Percentiles rank a stretch among this genome's conserved stretches.
Conservation (phyloP, 2,888 invertebrate species). For the Dynastes maya region DNA sequence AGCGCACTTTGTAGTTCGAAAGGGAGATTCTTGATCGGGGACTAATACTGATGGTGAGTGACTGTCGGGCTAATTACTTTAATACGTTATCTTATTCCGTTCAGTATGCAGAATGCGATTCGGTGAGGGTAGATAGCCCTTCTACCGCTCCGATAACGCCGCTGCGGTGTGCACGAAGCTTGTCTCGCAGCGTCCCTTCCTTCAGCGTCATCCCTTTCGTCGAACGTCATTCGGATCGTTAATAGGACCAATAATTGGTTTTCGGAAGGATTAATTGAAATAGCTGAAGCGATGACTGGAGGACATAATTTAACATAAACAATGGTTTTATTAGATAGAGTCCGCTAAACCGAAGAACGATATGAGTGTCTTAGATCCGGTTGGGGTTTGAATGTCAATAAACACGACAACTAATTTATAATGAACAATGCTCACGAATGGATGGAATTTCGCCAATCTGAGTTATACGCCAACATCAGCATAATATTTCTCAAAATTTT, state of each 20-base stretch:
- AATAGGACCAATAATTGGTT: constrained; percentile 29
- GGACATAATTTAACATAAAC: constrained; percentile 4
- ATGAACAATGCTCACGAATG: too few species aligned
- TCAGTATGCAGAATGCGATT: constrained; percentile 17
- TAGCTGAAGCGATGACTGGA: not conserved
- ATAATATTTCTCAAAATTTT: too few species aligned
- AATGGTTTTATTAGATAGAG: constrained; percentile 1
- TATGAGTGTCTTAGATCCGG: too few species aligned
- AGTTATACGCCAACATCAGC: too few species aligned
- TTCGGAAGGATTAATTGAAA: constrained; percentile 31
- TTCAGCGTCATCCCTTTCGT: constrained; percentile 12
- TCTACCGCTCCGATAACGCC: not conserved
- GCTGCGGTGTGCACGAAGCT: not conserved
- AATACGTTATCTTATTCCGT: constrained; percentile 27
- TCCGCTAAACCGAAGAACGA: too few species aligned
- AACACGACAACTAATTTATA: too few species aligned
- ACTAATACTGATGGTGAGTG: not conserved
- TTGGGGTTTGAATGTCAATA: too few species aligned
- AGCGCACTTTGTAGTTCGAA: not conserved
- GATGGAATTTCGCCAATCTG: too few species aligned
- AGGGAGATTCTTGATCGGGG: not conserved
- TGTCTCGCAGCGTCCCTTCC: not conserved
- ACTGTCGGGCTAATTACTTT: constrained; percentile 32
- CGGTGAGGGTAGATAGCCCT: not conserved
- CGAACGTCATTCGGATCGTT: constrained; percentile 21